Evolutionary conservation across 2,113 vertebrate species (phyloP).

Genomic region (Murina feae): DNA sequence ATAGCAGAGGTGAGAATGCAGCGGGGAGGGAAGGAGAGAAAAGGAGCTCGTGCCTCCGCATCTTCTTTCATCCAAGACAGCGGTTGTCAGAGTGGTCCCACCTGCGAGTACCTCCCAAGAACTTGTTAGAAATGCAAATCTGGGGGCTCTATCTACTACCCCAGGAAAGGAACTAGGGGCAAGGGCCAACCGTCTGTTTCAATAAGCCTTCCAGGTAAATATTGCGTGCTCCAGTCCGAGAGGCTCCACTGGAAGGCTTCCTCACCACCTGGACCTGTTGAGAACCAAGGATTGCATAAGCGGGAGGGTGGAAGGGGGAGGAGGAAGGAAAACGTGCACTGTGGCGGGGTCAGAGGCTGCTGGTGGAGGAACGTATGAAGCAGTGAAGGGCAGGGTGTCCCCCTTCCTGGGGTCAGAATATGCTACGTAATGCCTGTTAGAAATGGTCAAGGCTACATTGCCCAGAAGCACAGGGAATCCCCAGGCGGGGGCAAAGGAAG

Average conservation of each 20-base stretch:
- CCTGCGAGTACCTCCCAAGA: neutral
- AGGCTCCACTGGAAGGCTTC: neutral
- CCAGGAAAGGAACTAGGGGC: neutral
- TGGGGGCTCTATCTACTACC: neutral
- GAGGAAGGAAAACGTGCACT: neutral
- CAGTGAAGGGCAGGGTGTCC: too few species aligned
- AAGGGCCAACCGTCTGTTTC: neutral
- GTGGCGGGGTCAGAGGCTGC: neutral
- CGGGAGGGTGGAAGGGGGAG: too few species aligned
- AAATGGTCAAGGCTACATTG: neutral
- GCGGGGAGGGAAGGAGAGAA: neutral
- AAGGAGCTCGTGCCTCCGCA: accelerated
- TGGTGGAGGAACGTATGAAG: accelerated
- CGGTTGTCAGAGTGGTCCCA: neutral
- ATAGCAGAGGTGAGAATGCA: neutral
- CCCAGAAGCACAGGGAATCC: neutral
- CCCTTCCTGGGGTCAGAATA: neutral
- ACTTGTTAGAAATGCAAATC: neutral
- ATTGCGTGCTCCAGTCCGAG: neutral
- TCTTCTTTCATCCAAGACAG: neutral
- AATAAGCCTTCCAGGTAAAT: neutral
- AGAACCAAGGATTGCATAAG: neutral
- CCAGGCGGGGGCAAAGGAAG: neutral
- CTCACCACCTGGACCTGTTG: neutral
- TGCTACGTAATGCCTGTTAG: neutral